Conservation (phyloP, 2,797 vertebrate genomes). For the Lepilemur septentrionalis region DNA sequence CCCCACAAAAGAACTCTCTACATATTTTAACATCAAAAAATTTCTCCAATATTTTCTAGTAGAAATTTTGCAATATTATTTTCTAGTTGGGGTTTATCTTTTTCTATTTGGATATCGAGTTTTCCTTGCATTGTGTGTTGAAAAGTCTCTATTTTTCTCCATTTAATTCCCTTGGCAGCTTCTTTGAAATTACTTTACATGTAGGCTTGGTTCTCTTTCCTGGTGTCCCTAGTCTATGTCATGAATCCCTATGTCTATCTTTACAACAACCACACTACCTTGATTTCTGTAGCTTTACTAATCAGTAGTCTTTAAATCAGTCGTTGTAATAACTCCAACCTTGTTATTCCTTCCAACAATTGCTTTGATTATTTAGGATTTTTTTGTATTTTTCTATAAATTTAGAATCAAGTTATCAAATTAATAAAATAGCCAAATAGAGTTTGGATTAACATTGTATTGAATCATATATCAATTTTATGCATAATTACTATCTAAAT, state of each 20-base stretch:
- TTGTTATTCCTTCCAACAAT: neutral
- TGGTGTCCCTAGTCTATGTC: neutral
- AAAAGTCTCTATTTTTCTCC: neutral
- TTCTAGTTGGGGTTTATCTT: neutral
- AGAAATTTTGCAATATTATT: neutral
- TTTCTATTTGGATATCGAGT: neutral
- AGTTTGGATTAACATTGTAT: neutral
- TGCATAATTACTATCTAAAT: neutral
- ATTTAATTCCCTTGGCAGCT: neutral
- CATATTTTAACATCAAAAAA: neutral
- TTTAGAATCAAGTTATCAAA: neutral
- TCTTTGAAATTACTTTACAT: neutral
- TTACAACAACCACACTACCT: neutral
- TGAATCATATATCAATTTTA: neutral
- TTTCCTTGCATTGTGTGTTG: neutral
- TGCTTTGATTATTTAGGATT: neutral
- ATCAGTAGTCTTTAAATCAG: neutral
- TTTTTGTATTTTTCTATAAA: neutral
- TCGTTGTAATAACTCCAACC: neutral
- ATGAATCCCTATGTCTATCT: neutral
- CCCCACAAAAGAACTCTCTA: neutral
- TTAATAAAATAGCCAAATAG: neutral
- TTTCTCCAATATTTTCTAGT: neutral
- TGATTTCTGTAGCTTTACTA: neutral
- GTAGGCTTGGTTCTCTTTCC: neutral